Conservation (phyloP, 2,113 vertebrate species). For the Sialia sialis region DNA sequence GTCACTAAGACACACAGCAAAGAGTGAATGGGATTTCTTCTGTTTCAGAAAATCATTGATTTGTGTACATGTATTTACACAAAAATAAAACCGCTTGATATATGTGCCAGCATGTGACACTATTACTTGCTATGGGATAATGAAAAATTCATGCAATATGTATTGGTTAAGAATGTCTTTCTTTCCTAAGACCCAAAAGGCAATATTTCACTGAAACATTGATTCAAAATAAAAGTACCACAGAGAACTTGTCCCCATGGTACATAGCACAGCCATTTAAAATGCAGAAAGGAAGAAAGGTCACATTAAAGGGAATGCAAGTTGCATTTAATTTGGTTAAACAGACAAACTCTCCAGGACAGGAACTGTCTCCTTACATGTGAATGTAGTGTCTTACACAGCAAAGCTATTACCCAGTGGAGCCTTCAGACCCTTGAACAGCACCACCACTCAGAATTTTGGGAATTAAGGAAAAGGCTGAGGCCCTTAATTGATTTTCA, state of each 20-base stretch:
- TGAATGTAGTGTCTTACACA: background rate
- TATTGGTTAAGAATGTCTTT: background rate
- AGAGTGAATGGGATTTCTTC: background rate
- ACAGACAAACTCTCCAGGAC: background rate
- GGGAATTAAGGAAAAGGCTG: background rate
- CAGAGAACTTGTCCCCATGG: background rate
- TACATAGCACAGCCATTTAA: background rate
- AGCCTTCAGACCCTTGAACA: background rate
- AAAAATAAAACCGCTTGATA: background rate
- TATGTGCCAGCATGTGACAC: background rate
- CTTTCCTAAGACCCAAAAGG: background rate
- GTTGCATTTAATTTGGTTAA: background rate
- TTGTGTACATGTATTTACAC: background rate
- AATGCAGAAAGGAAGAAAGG: conserved; percentile 22
- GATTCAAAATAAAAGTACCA: conserved; percentile 31
- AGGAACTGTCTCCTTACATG: background rate
- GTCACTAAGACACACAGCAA: background rate
- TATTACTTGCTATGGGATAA: background rate
- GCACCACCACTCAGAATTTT: background rate
- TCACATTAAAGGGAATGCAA: background rate
- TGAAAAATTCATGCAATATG: background rate
- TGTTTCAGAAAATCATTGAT: background rate
- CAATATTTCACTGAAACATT: background rate
- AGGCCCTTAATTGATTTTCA: background rate
- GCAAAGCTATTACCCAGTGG: background rate